Base-by-base conservation (phyloP, 2,888 invertebrate genomes). In the Biston stratarius region DNA sequence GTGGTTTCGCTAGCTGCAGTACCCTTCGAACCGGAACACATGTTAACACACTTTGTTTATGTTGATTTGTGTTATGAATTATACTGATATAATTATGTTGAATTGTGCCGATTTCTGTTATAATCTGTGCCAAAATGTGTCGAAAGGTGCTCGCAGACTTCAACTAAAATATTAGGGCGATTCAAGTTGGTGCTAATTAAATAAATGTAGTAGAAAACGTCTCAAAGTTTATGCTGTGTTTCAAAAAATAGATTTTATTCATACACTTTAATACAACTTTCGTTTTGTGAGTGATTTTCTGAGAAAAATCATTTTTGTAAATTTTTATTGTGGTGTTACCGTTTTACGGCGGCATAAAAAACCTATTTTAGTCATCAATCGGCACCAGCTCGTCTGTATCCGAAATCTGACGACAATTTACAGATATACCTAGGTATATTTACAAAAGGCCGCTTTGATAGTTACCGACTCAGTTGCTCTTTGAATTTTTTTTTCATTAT, bases 401-500 rank as follows among this genome's bases (percentile, higher is more conserved):
- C 65, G 58, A 11, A 36, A 40, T 11, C 40, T 15, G 44, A 51
- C 53, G 61, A 9, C 62, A 47, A 70, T 74, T 69, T 55, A 45
- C 44, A 51, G 61, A 40, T 61, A 67, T 60, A 72, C n/a, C n/a
- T n/a, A n/a, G n/a, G n/a, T 67, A 33, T 8, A 52, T 48, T 51
- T 24, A 24, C 45, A n/a, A 51, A 44, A 56, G 48, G 15, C n/a
- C 48, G 63, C 42, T 45, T 61, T 61, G 44, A 62, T 71, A 71
- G 73, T 74, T 73, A 73, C 71, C 49, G 52, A 68, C 71, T 70
- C 67, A 67, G 71, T 74, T 74, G 73, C 14, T 61, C 60, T 74
- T 72, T 69, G 67, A 69, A 5, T 24, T 69, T 68, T 60, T 47
- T 56, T 49, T 56, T 14, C 38, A 12, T 11, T 11, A 40, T 42